Base-by-base conservation (phyloP, 1,140 invertebrate species). In the Pomacea maculata region DNA sequence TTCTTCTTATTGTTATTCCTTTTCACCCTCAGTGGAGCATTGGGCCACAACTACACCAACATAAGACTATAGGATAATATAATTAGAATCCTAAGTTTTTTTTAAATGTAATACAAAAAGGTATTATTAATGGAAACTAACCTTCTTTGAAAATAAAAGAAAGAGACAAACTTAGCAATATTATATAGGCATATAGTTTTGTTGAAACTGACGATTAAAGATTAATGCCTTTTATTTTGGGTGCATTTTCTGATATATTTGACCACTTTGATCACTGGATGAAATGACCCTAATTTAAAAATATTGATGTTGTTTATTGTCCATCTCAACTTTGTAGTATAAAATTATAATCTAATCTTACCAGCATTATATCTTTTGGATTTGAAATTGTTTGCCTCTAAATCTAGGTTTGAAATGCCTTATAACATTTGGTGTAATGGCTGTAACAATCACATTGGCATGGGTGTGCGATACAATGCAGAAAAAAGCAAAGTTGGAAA, bases 351-450 rank as follows among this genome's bases (percentile, higher is more conserved):
- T 55, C n/a, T 61, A 6, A 25, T 54, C 21, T 76, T 76, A 57
- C n/a, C 54, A n/a, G 55, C 8, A 78, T 25, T 45, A 19, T 64
- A 25, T 67, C 21, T 21, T 14, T 21, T 74, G 34, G 21, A 10
- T 74, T 34, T 11, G 34, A 55, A 65, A 19, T 65, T 71, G 21
- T 68, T 82, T 83, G 83, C 78, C 82, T 75, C 72, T 55, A 83
- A 79, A 79, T 83, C 6, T 72, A 93, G 98, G 79, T 99, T 99
- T 94, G 99, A 99, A 93, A 98, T 99, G 97, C 99, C 99, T 1
- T 99, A 98, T 87, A 99, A 99, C 92, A 99, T 99, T 84, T 99
- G 98, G 98, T 99, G 98, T 88, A 95, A 97, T 75, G 98, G 98
- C 55, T 99, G 99, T 91, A 95, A 95, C 76, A 99, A 98, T 93